These are phyloP conservation scores for Pitangus sulphuratus DNA, from an alignment of 2,797 vertebrate genomes.

Conservation along the genomic window DNA sequence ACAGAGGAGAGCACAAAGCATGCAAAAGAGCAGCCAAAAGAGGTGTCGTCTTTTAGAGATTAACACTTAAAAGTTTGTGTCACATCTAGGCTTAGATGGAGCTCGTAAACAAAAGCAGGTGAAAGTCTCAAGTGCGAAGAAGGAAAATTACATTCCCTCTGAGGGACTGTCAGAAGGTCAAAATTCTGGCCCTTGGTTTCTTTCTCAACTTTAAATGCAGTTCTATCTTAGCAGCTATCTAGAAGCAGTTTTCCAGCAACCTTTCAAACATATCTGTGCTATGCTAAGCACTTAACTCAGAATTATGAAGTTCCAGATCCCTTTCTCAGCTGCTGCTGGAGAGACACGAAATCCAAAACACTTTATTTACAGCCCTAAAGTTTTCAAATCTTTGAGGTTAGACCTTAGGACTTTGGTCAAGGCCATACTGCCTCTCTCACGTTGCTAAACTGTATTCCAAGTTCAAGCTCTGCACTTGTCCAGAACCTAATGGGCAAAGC, in stretches of 20 bases:
- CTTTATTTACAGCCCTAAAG: neutral
- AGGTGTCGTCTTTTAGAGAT: neutral
- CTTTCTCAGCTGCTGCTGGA: neutral
- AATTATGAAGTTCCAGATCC: neutral
- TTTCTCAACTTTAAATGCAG: neutral
- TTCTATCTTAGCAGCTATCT: neutral
- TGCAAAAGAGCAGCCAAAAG: neutral
- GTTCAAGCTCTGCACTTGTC: neutral
- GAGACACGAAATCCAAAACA: neutral
- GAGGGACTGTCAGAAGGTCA: neutral
- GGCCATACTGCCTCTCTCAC: neutral
- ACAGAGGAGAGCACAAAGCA: neutral
- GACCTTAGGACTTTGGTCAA: neutral
- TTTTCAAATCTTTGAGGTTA: neutral
- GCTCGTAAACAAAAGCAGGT: neutral
- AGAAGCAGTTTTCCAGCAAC: neutral
- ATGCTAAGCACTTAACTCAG: neutral
- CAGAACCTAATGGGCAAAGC: neutral
- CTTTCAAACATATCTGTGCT: neutral
- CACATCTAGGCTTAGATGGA: neutral
- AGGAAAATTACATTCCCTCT: neutral
- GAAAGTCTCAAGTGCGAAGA: neutral
- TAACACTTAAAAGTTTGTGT: neutral
- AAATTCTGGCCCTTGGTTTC: neutral
- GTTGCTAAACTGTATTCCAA: neutral